Evolutionary conservation across 2,888 invertebrate genomes (phyloP), one percentile per base, ranked within the genome.

Genomic region (Opisthograptis luteolata): DNA sequence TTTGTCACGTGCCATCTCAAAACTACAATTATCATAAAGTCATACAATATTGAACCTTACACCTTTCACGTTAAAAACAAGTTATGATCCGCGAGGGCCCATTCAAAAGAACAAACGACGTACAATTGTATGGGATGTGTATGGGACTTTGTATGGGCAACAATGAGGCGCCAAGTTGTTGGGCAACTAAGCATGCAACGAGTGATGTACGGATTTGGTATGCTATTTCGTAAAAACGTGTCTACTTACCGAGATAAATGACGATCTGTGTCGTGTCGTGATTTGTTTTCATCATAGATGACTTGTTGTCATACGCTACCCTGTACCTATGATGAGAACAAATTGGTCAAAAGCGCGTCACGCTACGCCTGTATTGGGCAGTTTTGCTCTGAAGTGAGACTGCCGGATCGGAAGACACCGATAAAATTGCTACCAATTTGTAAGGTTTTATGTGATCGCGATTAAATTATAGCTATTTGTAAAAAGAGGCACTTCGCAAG

Each of bases 151-250:
- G 50, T 55, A 55, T 37, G 50, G 55, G 12, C 49, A 52, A 60
- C 60, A 60, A 60, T 55, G 46, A 55, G 48, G 58, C 60, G 58
- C 55, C 55, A 53, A 58, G 40, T 35, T 49, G 52, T 60, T 60
- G 53, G 43, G 60, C 50, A 60, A 60, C 35, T 41, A 46, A 53
- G 37, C 39, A 40, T 20, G 39, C 24, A 32, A 40, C 55, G 24
- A 28, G 42, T 48, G 45, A 52, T 19, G 30, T 20, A 40, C 27
- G 13, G 24, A 50, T 50, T 50, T 40, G 39, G 44, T 44, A 44
- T 30, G 50, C 24, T 30, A 35, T 50, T 44, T 35, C 44, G 40
- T 30, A 27, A 17, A 3, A 17, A 50, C 44, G 10, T 17, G 22
- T 43, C 39, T 39, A 8, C 19, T 31, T 19, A 22, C 10, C 4